phyloP scores from a whole-genome alignment of 2,113 vertebrate species.

The Morphnarchus princeps region DNA sequence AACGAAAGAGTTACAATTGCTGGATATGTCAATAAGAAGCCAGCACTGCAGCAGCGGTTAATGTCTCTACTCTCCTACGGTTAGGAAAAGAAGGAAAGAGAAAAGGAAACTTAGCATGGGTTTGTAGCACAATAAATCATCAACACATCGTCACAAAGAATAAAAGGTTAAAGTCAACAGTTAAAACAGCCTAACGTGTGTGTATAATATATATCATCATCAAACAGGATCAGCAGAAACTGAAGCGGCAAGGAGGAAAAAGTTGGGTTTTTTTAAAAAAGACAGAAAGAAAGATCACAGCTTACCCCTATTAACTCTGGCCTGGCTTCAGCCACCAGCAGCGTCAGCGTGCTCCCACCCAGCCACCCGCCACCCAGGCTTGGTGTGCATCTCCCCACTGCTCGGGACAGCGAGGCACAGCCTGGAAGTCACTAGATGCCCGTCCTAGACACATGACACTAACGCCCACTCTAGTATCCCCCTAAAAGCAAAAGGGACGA shows the following conservation, averaged over 20 bases:
- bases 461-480: fast-evolving
- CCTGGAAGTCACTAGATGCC: not conserved
- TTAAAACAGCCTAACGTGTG: slow-evolving; percentile 48
- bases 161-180: slow-evolving; percentile 34
- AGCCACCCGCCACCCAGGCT: not conserved
- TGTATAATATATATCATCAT: not conserved
- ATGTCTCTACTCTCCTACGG: slow-evolving; percentile 47
- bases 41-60: slow-evolving; percentile 53
- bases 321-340: not conserved
- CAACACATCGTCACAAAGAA: slow-evolving; percentile 4
- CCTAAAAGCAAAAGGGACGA: not conserved
- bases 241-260: slow-evolving; percentile 4
- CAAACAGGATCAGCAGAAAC: slow-evolving; percentile 31
- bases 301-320: slow-evolving; percentile 35
- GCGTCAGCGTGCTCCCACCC: fast-evolving
- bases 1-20: slow-evolving; percentile 32
- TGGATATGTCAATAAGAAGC: slow-evolving; percentile 57
- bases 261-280: not conserved
- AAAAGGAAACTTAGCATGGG: slow-evolving; percentile 48
- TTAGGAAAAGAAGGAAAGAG: not conserved
- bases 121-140: not conserved
- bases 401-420: not conserved
- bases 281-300: not conserved
- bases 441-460: not conserved
- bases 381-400: fast-evolving